Evolutionary conservation across 2,113 vertebrate genomes (phyloP).

Genomic region (Monopterus albus): DNA sequence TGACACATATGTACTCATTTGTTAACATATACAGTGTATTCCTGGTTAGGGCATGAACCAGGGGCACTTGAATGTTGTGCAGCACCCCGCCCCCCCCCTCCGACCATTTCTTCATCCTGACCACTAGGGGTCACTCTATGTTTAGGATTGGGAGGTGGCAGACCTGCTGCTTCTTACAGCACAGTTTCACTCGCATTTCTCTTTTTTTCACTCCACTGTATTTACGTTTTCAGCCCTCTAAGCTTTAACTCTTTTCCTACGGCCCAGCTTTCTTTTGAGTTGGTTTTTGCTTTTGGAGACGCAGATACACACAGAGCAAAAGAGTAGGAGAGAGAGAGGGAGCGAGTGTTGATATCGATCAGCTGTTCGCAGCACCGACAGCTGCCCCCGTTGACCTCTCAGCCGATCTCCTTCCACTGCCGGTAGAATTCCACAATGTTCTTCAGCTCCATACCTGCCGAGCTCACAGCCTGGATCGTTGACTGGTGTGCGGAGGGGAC

Average conservation of each 20-base stretch:
- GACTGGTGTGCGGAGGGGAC: conserved; percentile 73
- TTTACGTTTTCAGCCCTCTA: conserved; percentile 51
- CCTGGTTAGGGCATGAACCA: conserved; percentile 79
- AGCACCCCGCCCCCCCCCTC: conserved; percentile 39
- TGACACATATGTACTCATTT: conserved; percentile 73
- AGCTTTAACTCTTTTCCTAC: conserved; percentile 58
- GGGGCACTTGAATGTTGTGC: conserved; percentile 72
- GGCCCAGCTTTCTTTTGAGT: conserved; percentile 58
- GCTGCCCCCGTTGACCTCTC: conserved; percentile 75
- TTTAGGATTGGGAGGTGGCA: conserved; percentile 62
- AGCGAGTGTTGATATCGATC: conserved; percentile 85
- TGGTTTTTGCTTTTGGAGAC: conserved; percentile 74
- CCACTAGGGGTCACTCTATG: conserved; percentile 69
- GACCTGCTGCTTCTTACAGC: conserved; percentile 64
- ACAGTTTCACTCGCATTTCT: conserved; percentile 39
- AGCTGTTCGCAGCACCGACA: conserved; percentile 72
- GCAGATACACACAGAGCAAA: conserved; percentile 77
- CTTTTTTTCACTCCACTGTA: conserved; percentile 54
- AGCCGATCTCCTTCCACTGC: conserved; percentile 99
- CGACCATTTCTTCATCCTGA: conserved; percentile 54
- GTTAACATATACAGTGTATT: conserved; percentile 81
- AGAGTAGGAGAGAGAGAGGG: conserved; percentile 80
- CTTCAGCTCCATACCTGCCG: conserved; percentile 91
- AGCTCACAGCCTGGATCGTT: conserved; percentile 88
- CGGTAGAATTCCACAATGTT: conserved; percentile 95